Evolutionary conservation across 1,140 invertebrate species (phyloP), one percentile per base, ranked within the genome.

Genomic region (Drosophila persimilis): DNA sequence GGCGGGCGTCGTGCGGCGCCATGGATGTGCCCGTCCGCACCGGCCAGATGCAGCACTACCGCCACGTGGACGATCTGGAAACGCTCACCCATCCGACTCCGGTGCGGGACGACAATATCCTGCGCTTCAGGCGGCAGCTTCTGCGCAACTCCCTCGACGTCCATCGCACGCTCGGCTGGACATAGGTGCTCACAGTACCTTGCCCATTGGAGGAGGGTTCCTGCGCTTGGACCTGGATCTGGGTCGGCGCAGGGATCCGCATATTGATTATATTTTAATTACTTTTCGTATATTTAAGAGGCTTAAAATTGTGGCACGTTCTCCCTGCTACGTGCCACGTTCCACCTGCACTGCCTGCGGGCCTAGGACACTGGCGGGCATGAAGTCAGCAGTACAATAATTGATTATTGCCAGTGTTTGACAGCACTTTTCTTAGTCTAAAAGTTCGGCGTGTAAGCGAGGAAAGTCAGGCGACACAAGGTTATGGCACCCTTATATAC

Each of bases 31-130:
- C 95, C 74, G 95, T 94, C 1, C 91, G 93, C 20, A 93, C 96
- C 59, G 98, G 96, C 2, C 96, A 98, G 69, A 92, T 98, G 78
- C 97, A 98, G 89, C 98, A 99, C 90, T 99, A 98, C 90, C 93
- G 97, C 2, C 51, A 67, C 1, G 67, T 75, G 46, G 95, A 96
- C 4, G 95, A 96, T 6, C 9, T 2, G 5, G 6, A 20, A 5
- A 48, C 47, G 0, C 39, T 75, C 13, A 7, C 35, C 22, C 35
- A 55, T 6, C 66, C 66, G 13, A 45, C 58, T 0, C 73, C 80
- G 3, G 15, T 58, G 1, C 15, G 55, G 17, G 81, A 85, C 26
- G 69, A 62, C 5, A 86, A 77, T 13, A 85, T 85, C 35, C 56
- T 65, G 39, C 77, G 81, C 0, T 86, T 80, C 39, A 65, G 77